Evolutionary conservation across 2,888 invertebrate species (phyloP).

Genomic region (Actias luna): DNA sequence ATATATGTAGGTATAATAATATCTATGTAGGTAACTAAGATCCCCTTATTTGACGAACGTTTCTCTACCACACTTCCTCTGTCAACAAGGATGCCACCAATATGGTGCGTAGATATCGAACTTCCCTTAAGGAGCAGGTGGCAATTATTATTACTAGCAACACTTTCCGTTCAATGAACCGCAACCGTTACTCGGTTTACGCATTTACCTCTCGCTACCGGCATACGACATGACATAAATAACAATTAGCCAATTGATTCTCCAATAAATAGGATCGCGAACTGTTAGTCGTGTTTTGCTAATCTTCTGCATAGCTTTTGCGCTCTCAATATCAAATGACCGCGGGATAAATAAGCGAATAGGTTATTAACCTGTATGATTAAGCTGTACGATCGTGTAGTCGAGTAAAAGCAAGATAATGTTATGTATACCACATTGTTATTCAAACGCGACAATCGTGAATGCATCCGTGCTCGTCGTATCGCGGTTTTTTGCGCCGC

Average conservation of each 20-base stretch:
- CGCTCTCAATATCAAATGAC: conserved; percentile 28
- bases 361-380: conserved; percentile 28
- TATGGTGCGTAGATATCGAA: conserved; percentile 41
- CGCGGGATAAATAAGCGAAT: conserved; percentile 26
- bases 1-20: too few relatives aligned
- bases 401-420: conserved; percentile 45
- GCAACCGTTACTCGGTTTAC: conserved; percentile 75
- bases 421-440: conserved; percentile 54
- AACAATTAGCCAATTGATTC: conserved; percentile 66
- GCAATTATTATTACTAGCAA: conserved; percentile 71
- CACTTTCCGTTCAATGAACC: conserved; percentile 77
- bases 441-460: conserved; percentile 55
- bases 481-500: conserved; percentile 61
- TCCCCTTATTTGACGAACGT: conserved; percentile 28
- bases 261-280: conserved; percentile 44
- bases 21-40: conserved; percentile 22
- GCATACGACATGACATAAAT: conserved; percentile 73
- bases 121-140: conserved; percentile 67
- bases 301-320: conserved; percentile 13
- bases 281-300: conserved; percentile 26
- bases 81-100: conserved; percentile 46
- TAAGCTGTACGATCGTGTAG: conserved; percentile 24
- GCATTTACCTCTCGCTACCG: conserved; percentile 69
- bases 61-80: conserved; percentile 30
- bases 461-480: conserved; percentile 48